Base-by-base conservation (phyloP, 2,888 invertebrate species). In the Papilio demoleus region DNA sequence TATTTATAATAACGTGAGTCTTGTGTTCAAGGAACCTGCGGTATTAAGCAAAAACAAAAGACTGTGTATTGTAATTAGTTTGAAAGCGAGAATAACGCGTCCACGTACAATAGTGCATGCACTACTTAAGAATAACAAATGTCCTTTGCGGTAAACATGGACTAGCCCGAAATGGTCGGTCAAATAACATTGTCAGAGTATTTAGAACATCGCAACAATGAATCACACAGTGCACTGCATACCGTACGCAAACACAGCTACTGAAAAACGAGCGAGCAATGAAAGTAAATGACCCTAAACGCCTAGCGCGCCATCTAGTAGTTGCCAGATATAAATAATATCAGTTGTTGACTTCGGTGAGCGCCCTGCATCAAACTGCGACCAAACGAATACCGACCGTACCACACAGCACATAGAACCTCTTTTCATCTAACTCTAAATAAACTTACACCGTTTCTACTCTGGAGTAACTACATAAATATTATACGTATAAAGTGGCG, bases 281-380 rank as follows among this genome's bases (percentile, higher is more conserved):
- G 77, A 84, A 84, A 87, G 83, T 84, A 88, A 88, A 88, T 86
- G 85, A 87, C 86, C 87, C 87, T 86, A 85, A 86, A 86, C 83
- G 82, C 81, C 83, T 83, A 84, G 82, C 82, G 75, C 79, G 79
- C 77, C 82, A 84, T 83, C 84, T 80, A 84, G 76, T 79, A 19
- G 3, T 19, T 45, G 42, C 17, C 42, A 82, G 87, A 84, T 86
- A 88, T 87, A 87, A 88, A 88, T 89, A 87, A 87, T 87, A 85
- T 83, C 81, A 81, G 78, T 81, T 82, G 82, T 82, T 81, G 81
- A 83, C 83, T 82, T 77, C 79, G 75, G 81, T 78, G 79, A 76
- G 74, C 74, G 75, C 72, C 72, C 76, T 76, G 75, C 73, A 68
- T 74, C 70, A 81, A 79, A 77, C 72, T 62, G 71, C 76, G 78